Conservation (phyloP, 1,140 invertebrate genomes). For the Aphis gossypii region DNA sequence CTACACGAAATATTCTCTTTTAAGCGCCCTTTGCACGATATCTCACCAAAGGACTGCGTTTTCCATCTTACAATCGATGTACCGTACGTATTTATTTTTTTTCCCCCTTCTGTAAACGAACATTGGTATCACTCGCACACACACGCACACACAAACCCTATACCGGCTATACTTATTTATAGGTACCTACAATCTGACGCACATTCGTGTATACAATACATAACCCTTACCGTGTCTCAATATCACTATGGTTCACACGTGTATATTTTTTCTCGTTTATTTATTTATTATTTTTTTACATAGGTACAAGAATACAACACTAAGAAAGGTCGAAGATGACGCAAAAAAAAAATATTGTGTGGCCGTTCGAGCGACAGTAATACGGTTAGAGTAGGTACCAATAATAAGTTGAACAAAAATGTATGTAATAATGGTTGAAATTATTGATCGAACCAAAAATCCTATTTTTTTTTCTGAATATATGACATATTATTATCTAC, state of each 20-base stretch:
- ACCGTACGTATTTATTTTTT: not conserved
- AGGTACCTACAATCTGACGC: not conserved
- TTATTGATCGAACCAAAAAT: not conserved
- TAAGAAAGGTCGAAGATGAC: not conserved
- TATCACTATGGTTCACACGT: not conserved
- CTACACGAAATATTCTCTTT: not conserved
- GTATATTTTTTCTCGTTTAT: not conserved
- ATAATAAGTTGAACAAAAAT: not conserved
- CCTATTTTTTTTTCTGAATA: not conserved
- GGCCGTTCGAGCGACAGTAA: not conserved
- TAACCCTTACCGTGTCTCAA: not conserved
- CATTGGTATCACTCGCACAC: not conserved
- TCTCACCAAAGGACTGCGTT: not conserved
- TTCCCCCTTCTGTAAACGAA: not conserved
- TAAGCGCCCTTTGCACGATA: not conserved
- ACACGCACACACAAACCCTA: not conserved
- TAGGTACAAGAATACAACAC: not conserved
- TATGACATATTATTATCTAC: not conserved
- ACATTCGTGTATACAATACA: constrained; percentile 8
- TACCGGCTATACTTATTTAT: not conserved
- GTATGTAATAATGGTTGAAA: not conserved
- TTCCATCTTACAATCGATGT: not conserved
- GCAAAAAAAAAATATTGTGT: not conserved
- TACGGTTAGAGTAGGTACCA: not conserved
- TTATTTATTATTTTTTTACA: not conserved